A percentile compares a stretch with the other conserved stretches of the same genome.
phyloP scores from a whole-genome alignment of 2,888 invertebrate genomes.

The Hedya salicella region DNA sequence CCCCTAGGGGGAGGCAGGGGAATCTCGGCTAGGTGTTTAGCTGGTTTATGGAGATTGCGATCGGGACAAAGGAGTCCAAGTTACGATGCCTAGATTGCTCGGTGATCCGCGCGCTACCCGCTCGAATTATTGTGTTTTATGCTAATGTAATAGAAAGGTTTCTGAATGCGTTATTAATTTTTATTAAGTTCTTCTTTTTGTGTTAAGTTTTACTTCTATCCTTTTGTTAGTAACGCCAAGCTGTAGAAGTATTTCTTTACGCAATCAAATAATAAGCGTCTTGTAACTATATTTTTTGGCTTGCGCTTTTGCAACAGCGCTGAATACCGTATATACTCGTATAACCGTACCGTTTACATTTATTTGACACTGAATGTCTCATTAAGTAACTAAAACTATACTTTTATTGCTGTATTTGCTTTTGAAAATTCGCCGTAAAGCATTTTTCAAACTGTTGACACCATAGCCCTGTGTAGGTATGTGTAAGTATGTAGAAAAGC shows the following conservation, averaged over 20 bases:
- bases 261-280: too few species aligned
- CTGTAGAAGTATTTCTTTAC: neutral
- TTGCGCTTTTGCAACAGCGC: too few species aligned
- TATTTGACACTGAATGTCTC: too few species aligned
- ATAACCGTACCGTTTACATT: too few species aligned
- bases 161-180: slow-evolving; percentile 32
- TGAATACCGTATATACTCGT: too few species aligned
- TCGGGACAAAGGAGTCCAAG: slow-evolving; percentile 80
- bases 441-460: too few species aligned
- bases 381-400: too few species aligned
- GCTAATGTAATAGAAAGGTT: slow-evolving; percentile 32
- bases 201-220: neutral
- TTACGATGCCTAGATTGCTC: slow-evolving; percentile 75
- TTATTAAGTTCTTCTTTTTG: slow-evolving; percentile 11
- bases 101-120: slow-evolving; percentile 68
- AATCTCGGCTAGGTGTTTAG: slow-evolving; percentile 81
- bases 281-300: too few species aligned
- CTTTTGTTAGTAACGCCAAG: neutral
- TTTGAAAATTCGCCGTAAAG: too few species aligned
- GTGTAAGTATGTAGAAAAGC: too few species aligned
- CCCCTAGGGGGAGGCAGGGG: slow-evolving; percentile 57
- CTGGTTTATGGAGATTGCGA: slow-evolving; percentile 84
- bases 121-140: slow-evolving; percentile 44
- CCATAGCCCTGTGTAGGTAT: too few species aligned
- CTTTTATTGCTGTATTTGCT: too few species aligned